Evolutionary conservation across 2,797 vertebrate species (phyloP), one percentile per base, ranked within the genome.

Genomic region (Cossypha heuglini): DNA sequence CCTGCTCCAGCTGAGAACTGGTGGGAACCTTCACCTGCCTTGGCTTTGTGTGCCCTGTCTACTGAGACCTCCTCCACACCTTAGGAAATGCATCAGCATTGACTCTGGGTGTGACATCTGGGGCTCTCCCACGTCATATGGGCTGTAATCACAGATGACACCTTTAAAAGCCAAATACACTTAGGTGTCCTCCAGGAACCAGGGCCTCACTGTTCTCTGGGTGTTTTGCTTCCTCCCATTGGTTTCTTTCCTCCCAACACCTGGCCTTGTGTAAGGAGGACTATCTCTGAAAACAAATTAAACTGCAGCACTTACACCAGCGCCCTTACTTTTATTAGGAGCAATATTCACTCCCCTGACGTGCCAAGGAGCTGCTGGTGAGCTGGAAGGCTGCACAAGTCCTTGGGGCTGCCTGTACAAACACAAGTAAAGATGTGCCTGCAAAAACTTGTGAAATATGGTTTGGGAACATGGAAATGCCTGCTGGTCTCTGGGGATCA

Each of bases 291-390:
- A 38, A 55, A 75, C n/a, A 64, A 72, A 80, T 51, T 49, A 28
- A 83, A 59, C n/a, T 0, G 1, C 7, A 74, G 37, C 61, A 54
- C 0, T 0, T 37, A 37, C 24, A 45, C 28, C 37, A 33, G 55
- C 1, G 0, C 38, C 29, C 26, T 84, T 86, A 13, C 59, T 73
- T 84, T 92, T 84, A 48, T 55, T 28, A 35, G 76, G 76, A 84
- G 13, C 16, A 72, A 25, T 18, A 35, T n/a, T 51, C 35, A 42
- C 29, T 90, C n/a, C 20, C 22, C 19, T n/a, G 58, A 19, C 0
- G 1, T 4, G 7, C 51, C 45, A 26, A 26, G 11, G 64, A 77
- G 46, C 28, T 88, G 63, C 43, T 1, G 4, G 59, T 63, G 66
- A 81, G 62, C 46, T 42, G n/a, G 38, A 11, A 22, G 24, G 58